Percentiles rank a stretch among this genome's conserved stretches.
Conservation (phyloP, 2,113 vertebrate species). For the Dicerorhinus sumatrensis region DNA sequence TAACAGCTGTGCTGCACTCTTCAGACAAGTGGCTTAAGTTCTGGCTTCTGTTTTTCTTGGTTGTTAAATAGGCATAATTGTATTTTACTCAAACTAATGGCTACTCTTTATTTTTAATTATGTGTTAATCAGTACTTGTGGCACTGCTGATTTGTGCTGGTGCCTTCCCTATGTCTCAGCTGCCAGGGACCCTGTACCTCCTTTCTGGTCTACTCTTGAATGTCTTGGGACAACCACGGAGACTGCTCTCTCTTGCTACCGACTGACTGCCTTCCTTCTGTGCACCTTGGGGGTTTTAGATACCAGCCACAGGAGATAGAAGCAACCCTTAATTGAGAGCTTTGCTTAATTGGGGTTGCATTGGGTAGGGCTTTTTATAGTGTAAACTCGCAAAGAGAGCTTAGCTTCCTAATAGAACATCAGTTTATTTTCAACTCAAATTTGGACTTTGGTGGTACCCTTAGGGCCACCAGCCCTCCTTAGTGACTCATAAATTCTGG, state of each 20-base stretch:
- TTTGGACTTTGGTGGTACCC: not conserved
- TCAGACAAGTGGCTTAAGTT: not conserved
- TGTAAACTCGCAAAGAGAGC: constrained; percentile 16
- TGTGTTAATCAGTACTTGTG: not conserved
- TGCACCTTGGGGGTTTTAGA: constrained; percentile 52
- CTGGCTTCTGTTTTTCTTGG: constrained; percentile 8
- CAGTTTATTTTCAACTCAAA: constrained; percentile 8
- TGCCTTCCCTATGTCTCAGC: not conserved
- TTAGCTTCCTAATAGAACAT: constrained; percentile 3
- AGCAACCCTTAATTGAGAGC: constrained; percentile 48
- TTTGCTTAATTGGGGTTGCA: constrained; percentile 63
- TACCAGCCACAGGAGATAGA: constrained; percentile 38
- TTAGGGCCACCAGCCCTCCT: not conserved
- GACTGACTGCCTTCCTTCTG: not conserved
- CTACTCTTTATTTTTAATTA: not conserved
- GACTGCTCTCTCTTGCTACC: not conserved
- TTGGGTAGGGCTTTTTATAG: constrained; percentile 32
- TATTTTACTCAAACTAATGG: not conserved
- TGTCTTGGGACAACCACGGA: not conserved
- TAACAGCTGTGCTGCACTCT: not conserved
- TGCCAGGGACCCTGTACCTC: not conserved
- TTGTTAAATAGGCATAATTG: constrained; percentile 30
- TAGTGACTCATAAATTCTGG: not conserved
- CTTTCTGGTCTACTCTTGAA: not conserved
- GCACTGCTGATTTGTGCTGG: not conserved